These are phyloP conservation scores for Octodon degus DNA, from an alignment of 2,113 vertebrate genomes.

Conservation along the genomic window DNA sequence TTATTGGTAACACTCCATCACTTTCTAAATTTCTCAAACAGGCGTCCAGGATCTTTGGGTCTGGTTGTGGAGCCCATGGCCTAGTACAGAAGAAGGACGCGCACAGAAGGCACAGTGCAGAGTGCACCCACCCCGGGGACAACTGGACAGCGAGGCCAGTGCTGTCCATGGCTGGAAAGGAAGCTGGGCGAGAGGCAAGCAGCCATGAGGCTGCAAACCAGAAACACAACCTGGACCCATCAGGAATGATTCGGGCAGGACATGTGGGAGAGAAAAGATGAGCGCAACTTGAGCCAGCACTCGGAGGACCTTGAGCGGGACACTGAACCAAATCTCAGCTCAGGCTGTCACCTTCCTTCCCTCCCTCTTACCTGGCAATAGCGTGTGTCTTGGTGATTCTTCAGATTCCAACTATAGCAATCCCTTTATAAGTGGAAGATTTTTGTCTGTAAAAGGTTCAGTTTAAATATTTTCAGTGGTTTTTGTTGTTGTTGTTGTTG, in stretches of 20 bases:
- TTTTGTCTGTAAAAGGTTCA: conserved; percentile 7
- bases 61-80: not conserved
- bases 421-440: not conserved
- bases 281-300: not conserved
- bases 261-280: not conserved
- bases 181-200: too few relatives aligned
- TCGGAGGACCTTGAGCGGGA: not conserved
- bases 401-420: not conserved
- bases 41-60: conserved; percentile 1
- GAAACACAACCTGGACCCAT: not conserved
- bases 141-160: not conserved
- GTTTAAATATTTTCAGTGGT: not conserved
- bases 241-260: not conserved
- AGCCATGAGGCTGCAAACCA: not conserved
- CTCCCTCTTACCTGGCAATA: not conserved
- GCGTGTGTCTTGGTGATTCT: not conserved
- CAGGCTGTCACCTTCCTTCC: not conserved
- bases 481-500: too few relatives aligned
- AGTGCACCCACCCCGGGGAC: not conserved
- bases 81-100: not conserved
- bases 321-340: not conserved
- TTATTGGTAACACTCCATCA: not conserved
- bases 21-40: not conserved
- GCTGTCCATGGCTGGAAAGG: not conserved
- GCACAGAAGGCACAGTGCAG: not conserved